Percentiles rank a stretch among this genome's conserved stretches.
Evolutionary conservation across 2,888 invertebrate species (phyloP).

Genomic region (Syrphus vitripennis): DNA sequence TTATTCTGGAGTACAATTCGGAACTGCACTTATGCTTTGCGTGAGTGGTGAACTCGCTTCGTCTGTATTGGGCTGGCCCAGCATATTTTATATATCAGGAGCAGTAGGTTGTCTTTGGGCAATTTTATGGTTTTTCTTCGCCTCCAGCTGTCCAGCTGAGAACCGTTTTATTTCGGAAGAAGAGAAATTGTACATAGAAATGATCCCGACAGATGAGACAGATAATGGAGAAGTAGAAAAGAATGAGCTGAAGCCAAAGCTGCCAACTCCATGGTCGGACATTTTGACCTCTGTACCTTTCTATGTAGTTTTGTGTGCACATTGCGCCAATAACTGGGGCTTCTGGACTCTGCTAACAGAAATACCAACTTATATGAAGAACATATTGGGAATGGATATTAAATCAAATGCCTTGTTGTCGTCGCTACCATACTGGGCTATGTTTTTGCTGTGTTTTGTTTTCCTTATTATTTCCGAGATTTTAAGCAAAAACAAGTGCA

Average conservation of each 20-base stretch:
- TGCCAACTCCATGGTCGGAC: constrained; percentile 87
- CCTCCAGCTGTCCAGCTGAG: constrained; percentile 85
- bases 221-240: constrained; percentile 46
- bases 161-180: constrained; percentile 84
- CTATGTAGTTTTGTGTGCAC: constrained; percentile 87
- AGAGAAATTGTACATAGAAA: constrained; percentile 87
- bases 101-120: constrained; percentile 85
- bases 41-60: constrained; percentile 87
- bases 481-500: constrained; percentile 76
- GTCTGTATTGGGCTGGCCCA: constrained; percentile 88
- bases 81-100: constrained; percentile 89
- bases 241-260: neutral
- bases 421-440: constrained; percentile 87
- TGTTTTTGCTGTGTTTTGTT: constrained; percentile 87
- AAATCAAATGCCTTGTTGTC: constrained; percentile 87
- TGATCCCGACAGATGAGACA: constrained; percentile 56
- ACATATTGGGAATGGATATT: constrained; percentile 87
- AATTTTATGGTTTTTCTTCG: constrained; percentile 84
- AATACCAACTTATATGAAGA: constrained; percentile 90
- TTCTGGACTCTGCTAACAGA: constrained; percentile 92
- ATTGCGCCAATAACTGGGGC: constrained; percentile 89
- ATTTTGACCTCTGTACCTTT: constrained; percentile 90
- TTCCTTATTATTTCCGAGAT: constrained; percentile 86
- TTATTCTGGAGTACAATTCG: constrained; percentile 89
- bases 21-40: constrained; percentile 86